phyloP scores from a whole-genome alignment of 2,888 invertebrate species.

The Acleris laterana region DNA sequence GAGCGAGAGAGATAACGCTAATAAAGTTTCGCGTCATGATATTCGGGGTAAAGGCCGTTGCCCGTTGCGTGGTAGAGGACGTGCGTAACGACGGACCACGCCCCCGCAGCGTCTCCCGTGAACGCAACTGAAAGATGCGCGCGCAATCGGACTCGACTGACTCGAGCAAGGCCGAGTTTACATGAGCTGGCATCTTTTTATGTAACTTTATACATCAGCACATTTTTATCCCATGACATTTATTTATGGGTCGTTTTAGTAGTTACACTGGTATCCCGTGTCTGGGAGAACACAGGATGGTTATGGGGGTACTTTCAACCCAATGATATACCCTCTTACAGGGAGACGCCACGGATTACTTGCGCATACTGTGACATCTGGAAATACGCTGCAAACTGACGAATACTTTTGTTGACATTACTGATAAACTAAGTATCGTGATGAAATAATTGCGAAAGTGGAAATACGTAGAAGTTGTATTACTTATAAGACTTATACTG shows the following conservation, averaged over 20 bases:
- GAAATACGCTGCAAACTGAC: too few relatives aligned
- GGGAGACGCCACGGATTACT: too few relatives aligned
- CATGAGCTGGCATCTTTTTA: slow-evolving; percentile 43
- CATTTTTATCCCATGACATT: neutral
- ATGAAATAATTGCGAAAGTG: neutral
- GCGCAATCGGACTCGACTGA: slow-evolving; percentile 67
- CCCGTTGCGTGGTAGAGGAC: slow-evolving; percentile 65
- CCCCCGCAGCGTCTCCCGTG: slow-evolving; percentile 68
- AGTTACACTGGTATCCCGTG: too few relatives aligned
- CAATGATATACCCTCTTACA: too few relatives aligned
- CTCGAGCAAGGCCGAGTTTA: slow-evolving; percentile 65
- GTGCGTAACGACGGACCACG: slow-evolving; percentile 77
- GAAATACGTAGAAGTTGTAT: neutral
- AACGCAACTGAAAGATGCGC: slow-evolving; percentile 66
- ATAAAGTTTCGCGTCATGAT: slow-evolving; percentile 25
- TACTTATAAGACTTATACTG: neutral
- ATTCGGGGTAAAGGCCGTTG: slow-evolving; percentile 10
- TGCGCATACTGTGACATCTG: too few relatives aligned
- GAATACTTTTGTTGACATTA: too few relatives aligned
- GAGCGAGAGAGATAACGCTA: too few relatives aligned
- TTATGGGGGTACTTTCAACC: too few relatives aligned
- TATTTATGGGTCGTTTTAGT: too few relatives aligned
- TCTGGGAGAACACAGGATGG: too few relatives aligned
- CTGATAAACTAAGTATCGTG: too few relatives aligned
- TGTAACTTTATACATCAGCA: slow-evolving; percentile 19